These are phyloP conservation scores for Tyrannus savana DNA, from an alignment of 2,113 vertebrate species.

Conservation along the genomic window DNA sequence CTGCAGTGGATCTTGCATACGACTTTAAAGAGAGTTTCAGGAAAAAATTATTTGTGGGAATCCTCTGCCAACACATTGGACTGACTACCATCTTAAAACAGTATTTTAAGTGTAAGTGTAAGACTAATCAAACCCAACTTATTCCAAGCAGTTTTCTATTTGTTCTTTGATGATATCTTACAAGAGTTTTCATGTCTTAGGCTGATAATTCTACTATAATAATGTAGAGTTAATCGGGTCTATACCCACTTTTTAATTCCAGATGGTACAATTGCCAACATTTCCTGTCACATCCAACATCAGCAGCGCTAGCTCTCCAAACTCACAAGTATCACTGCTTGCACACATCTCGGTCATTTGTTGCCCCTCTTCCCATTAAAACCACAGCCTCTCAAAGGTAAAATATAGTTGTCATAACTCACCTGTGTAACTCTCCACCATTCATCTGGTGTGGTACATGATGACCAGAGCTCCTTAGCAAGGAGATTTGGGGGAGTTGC, in stretches of 20 bases:
- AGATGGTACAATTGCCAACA: neutral
- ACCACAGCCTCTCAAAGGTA: neutral
- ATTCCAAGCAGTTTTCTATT: constrained; percentile 16
- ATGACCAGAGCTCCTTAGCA: constrained; percentile 98
- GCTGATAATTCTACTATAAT: neutral
- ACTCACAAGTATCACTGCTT: neutral
- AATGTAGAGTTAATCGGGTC: neutral
- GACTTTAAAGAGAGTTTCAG: constrained; percentile 79
- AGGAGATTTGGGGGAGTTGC: constrained; percentile 93
- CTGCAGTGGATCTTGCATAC: constrained; percentile 95
- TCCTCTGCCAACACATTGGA: constrained; percentile 53
- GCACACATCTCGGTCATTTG: neutral
- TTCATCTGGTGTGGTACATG: constrained; percentile 93
- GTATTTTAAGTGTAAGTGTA: constrained; percentile 4
- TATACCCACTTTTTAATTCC: neutral
- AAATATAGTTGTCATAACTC: neutral
- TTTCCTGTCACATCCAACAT: neutral
- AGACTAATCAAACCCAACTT: constrained; percentile 19
- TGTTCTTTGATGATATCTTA: neutral
- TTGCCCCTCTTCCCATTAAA: neutral
- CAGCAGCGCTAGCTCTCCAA: neutral
- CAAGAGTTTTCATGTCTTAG: neutral
- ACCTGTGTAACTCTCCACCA: constrained; percentile 99
- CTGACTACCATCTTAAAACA: constrained; percentile 43
- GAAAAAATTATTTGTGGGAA: constrained; percentile 66